phyloP scores from a whole-genome alignment of 2,888 invertebrate genomes.

The Sphaeridia pumilis region DNA sequence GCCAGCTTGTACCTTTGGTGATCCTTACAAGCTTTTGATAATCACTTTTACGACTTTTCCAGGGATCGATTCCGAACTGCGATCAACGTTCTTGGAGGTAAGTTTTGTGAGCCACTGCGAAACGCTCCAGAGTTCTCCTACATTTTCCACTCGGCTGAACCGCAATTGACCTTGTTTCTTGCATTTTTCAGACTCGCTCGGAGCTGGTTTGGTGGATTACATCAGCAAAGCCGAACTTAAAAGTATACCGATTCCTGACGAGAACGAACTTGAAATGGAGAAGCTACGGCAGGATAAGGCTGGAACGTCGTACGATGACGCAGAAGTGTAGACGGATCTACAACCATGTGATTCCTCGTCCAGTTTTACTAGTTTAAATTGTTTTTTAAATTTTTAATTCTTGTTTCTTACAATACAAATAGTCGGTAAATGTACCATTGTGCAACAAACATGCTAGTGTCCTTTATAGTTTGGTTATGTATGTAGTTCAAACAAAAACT shows the following conservation, averaged over 20 bases:
- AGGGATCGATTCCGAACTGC: constrained; percentile 40
- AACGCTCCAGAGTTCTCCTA: too few relatives aligned
- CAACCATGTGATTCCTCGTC: constrained; percentile 29
- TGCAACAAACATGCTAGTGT: too few relatives aligned
- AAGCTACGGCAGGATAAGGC: constrained; percentile 16
- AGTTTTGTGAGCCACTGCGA: not conserved
- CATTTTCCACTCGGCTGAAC: too few relatives aligned
- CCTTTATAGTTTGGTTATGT: too few relatives aligned
- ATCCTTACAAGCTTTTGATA: too few relatives aligned
- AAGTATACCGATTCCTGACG: constrained; percentile 36
- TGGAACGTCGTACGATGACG: constrained; percentile 30
- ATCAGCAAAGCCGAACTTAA: constrained; percentile 63
- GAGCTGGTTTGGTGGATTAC: constrained; percentile 80
- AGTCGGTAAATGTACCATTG: too few relatives aligned
- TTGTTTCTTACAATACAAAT: not conserved
- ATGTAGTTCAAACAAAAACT: too few relatives aligned
- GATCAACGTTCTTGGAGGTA: constrained; percentile 80
- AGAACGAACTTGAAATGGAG: constrained; percentile 6
- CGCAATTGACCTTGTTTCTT: not conserved
- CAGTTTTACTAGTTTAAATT: constrained; percentile 5
- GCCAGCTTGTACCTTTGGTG: too few relatives aligned
- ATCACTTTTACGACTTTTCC: constrained; percentile 1
- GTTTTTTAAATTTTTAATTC: not conserved
- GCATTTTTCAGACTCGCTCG: constrained; percentile 53
- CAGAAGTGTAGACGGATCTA: constrained; percentile 32